Conservation (phyloP, 2,113 vertebrate genomes). For the Macquaria ambigua region DNA sequence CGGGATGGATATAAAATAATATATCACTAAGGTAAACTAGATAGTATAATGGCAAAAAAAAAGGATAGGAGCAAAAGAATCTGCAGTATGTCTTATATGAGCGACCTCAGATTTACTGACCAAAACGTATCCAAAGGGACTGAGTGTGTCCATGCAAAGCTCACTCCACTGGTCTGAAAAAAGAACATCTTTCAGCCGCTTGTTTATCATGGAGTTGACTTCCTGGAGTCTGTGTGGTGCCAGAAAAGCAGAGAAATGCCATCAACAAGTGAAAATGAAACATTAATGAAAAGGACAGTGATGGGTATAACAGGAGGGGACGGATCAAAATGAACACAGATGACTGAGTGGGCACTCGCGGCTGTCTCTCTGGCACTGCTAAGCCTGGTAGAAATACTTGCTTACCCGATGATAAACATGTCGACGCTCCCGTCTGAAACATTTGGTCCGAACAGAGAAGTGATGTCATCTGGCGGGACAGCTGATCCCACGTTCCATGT, state of each 20-base stretch:
- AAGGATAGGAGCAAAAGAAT: neutral
- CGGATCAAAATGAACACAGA: slow-evolving; percentile 60
- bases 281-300: slow-evolving; percentile 23
- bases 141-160: slow-evolving; percentile 95
- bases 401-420: slow-evolving; percentile 97
- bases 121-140: slow-evolving; percentile 94
- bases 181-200: slow-evolving; percentile 95
- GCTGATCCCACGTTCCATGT: slow-evolving; percentile 98
- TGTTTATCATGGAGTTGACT: slow-evolving; percentile 98
- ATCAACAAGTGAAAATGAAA: slow-evolving; percentile 1
- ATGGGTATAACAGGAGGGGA: slow-evolving; percentile 18
- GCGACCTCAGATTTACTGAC: slow-evolving; percentile 79
- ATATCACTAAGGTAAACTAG: neutral
- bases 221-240: slow-evolving; percentile 90
- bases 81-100: neutral
- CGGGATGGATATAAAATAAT: neutral
- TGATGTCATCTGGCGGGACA: slow-evolving; percentile 93
- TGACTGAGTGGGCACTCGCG: slow-evolving; percentile 72
- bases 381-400: slow-evolving; percentile 49
- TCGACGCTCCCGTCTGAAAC: slow-evolving; percentile 87
- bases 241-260: slow-evolving; percentile 45
- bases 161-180: slow-evolving; percentile 98
- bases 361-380: slow-evolving; percentile 67
- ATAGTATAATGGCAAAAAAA: neutral
- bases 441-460: slow-evolving; percentile 91